Percentiles rank a stretch among this genome's conserved stretches.
Evolutionary conservation across 2,797 vertebrate species (phyloP).

Genomic region (Bucorvus abyssinicus): DNA sequence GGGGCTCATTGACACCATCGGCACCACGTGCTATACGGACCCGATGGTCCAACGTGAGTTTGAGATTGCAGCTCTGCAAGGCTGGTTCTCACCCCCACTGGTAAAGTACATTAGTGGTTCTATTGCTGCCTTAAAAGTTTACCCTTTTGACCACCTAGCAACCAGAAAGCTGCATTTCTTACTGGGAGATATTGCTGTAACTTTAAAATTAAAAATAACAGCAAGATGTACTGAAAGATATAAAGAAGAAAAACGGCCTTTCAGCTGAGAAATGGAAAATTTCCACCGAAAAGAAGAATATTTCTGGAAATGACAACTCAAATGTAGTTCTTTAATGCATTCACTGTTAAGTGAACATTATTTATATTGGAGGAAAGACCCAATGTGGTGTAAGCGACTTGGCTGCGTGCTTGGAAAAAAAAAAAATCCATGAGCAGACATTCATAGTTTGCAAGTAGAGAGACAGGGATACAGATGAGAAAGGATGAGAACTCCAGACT

Average conservation of each 20-base stretch:
- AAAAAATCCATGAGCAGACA: not conserved
- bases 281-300: constrained; percentile 23
- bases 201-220: constrained; percentile 36
- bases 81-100: not conserved
- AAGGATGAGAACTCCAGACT: constrained; percentile 30
- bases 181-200: not conserved
- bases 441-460: not conserved
- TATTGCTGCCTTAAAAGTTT: not conserved
- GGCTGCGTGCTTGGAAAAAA: not conserved
- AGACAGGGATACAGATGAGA: constrained; percentile 14
- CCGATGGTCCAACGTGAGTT: accelerated
- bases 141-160: not conserved
- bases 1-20: accelerated
- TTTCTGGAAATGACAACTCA: constrained; percentile 42
- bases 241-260: constrained; percentile 10
- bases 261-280: constrained; percentile 2
- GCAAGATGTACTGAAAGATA: not conserved
- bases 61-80: not conserved
- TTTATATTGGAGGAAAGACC: constrained; percentile 30
- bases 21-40: accelerated
- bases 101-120: not conserved
- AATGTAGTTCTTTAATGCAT: not conserved
- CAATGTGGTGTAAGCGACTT: not conserved
- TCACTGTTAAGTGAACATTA: constrained; percentile 40
- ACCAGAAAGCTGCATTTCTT: not conserved